Conservation (phyloP, 2,888 invertebrate genomes). For the Dioctria rufipes region DNA sequence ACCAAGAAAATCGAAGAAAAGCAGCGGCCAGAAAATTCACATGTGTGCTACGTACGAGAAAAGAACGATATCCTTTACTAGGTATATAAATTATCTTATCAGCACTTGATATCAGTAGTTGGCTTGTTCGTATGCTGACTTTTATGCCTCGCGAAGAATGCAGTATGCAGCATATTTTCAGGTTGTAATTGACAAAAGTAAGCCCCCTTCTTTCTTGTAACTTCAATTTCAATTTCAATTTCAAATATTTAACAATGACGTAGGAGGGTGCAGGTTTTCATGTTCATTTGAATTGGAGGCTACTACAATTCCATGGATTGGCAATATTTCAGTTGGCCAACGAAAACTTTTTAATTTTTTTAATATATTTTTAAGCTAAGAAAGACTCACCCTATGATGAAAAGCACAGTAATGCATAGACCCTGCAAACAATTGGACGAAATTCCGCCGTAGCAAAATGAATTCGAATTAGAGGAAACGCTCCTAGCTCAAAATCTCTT, state of each 20-base stretch:
- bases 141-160: not conserved
- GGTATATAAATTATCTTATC: not conserved
- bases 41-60: not conserved
- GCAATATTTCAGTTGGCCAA: too few relatives aligned
- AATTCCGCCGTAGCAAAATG: too few relatives aligned
- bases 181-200: not conserved
- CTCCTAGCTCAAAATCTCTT: too few relatives aligned
- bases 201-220: not conserved
- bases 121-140: not conserved
- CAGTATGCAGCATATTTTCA: not conserved
- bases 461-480: too few relatives aligned
- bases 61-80: not conserved
- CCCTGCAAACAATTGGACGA: too few relatives aligned
- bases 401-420: too few relatives aligned
- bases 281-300: too few relatives aligned
- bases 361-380: too few relatives aligned
- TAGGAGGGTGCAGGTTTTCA: too few relatives aligned
- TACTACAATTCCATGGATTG: too few relatives aligned
- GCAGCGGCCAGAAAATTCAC: not conserved
- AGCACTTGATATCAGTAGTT: not conserved
- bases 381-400: too few relatives aligned
- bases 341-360: too few relatives aligned
- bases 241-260: not conserved
- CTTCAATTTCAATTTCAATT: not conserved
- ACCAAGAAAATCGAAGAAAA: not conserved